Conservation (phyloP, 2,113 vertebrate species). For the Coryphaenoides rupestris region DNA sequence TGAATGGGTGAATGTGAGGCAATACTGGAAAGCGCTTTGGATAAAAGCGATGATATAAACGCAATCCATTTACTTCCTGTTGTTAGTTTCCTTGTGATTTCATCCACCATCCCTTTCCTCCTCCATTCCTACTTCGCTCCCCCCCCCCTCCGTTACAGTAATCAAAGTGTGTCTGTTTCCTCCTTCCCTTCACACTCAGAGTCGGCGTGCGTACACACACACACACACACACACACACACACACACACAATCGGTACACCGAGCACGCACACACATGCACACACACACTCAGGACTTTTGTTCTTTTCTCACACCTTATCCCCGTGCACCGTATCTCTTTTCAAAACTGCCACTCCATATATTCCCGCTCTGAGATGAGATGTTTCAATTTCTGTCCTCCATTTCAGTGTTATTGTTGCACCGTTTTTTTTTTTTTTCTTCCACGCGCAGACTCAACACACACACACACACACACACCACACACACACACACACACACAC, state of each 20-base stretch:
- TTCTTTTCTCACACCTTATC: constrained; percentile 3
- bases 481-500: neutral
- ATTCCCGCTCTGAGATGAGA: neutral
- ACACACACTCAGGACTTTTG: neutral
- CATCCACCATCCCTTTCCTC: constrained; percentile 18
- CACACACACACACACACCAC: neutral
- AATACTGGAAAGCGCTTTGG: too few species aligned
- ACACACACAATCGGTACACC: too few species aligned
- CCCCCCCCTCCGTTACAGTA: constrained; percentile 8
- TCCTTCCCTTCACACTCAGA: neutral
- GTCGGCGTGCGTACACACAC: too few species aligned
- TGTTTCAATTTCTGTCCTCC: constrained; percentile 26
- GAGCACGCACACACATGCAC: too few species aligned
- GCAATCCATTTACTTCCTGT: neutral
- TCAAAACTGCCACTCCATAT: constrained; percentile 19
- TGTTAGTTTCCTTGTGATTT: constrained; percentile 36
- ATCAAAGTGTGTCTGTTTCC: constrained; percentile 26
- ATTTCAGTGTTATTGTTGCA: too few species aligned
- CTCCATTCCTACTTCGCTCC: constrained; percentile 13
- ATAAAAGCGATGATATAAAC: too few species aligned
- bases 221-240: too few species aligned
- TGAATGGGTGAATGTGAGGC: too few species aligned
- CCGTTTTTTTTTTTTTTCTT: too few species aligned
- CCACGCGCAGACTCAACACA: constrained; percentile 5
- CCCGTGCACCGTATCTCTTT: constrained; percentile 1